Evolutionary conservation across 2,113 vertebrate genomes (phyloP), one percentile per base, ranked within the genome.

Genomic region (Hucho hucho): DNA sequence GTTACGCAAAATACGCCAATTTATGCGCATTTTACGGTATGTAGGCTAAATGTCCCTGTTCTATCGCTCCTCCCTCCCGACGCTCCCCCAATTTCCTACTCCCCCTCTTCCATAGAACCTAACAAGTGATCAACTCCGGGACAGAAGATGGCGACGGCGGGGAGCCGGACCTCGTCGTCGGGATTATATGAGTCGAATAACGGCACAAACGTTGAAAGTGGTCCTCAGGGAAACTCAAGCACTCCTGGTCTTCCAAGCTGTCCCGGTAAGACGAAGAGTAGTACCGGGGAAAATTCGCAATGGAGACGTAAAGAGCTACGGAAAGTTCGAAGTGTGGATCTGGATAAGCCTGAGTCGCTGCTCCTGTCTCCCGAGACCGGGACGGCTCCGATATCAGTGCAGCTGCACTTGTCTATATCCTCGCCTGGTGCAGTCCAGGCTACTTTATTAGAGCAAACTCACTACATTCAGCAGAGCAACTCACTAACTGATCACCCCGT

Each of bases 61-160:
- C 65, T 37, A 14, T 37, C 26, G 16, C 65, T 32, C 65, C 65
- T 32, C 65, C 65, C 67, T 14, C 67, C 20, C 7, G 37, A 69
- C n/a, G n/a, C 67, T 69, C 67, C 67, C 67, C 67, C 67, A 67
- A 37, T 37, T 69, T n/a, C 67, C 67, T 69, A 37, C 67, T 13
- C 20, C 67, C 67, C 37, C 67, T 69, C 32, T 37, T 37, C 67
- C 84, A 82, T 73, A 81, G 71, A 89, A 89, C 87, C 87, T 83
- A 74, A 80, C 79, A 85, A 92, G 93, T 93, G 93, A 79, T 90
- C 91, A 77, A 92, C 90, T 79, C 92, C 91, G 89, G 91, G 86
- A 91, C 88, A 94, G 93, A 95, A 95, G 93, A 95, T 95, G 95
- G 94, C 95, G 94, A 92, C 93, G 92, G 92, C 92, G 89, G 93